These are phyloP conservation scores for Mimachlamys varia DNA, from an alignment of 2,888 invertebrate species.

Conservation along the genomic window DNA sequence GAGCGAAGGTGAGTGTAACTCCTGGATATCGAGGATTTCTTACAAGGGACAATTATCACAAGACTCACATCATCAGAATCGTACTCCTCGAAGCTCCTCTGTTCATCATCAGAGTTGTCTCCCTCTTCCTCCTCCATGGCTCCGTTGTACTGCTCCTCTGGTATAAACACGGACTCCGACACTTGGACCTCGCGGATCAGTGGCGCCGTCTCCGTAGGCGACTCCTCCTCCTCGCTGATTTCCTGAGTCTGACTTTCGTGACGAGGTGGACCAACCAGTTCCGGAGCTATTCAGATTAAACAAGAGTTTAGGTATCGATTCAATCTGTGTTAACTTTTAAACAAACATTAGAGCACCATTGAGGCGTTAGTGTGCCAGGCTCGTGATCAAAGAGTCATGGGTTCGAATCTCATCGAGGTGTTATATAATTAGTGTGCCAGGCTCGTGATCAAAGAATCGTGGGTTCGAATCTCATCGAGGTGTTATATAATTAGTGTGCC, in stretches of 20 bases:
- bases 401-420: no score
- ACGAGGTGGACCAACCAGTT: constrained; percentile 62
- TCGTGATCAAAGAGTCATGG: no score
- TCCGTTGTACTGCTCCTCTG: constrained; percentile 37
- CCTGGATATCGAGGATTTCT: no score
- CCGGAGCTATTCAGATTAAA: constrained; percentile 60
- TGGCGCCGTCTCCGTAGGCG: constrained; percentile 71
- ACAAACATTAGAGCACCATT: no score
- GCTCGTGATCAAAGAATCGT: no score
- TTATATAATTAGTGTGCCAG: no score
- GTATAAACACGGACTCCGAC: constrained; percentile 43
- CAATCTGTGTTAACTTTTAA: not conserved
- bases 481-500: no score
- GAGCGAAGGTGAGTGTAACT: no score
- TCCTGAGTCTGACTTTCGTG: constrained; percentile 59
- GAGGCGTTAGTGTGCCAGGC: no score
- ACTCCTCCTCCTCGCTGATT: constrained; percentile 65
- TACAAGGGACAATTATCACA: no score
- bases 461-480: no score
- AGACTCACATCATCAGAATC: constrained; percentile 50
- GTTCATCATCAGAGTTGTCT: constrained; percentile 50
- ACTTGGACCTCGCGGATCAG: constrained; percentile 69
- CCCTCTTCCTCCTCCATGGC: constrained; percentile 55
- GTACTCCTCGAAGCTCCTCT: constrained; percentile 43
- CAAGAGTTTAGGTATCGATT: not conserved